A percentile compares a stretch with the other conserved stretches of the same genome.
phyloP scores from a whole-genome alignment of 1,140 invertebrate genomes.

The Listronotus bonariensis region DNA sequence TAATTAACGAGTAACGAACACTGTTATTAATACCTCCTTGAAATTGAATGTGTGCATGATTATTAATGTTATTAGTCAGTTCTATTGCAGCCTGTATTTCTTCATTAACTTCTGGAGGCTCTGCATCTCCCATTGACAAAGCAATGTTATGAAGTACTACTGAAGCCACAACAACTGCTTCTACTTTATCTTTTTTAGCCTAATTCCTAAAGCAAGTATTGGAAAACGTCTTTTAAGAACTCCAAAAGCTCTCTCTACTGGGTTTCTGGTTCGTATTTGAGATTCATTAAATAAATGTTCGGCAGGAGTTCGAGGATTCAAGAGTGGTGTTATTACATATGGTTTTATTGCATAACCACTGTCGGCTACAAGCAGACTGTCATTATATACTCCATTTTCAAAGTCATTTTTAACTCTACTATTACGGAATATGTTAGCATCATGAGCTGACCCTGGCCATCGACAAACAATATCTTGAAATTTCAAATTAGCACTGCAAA shows the following conservation, averaged over 20 bases:
- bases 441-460: conserved; percentile 53
- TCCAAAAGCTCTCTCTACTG: conserved; percentile 49
- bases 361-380: not conserved
- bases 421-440: conserved; percentile 50
- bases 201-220: conserved; percentile 38
- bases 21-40: too few relatives aligned
- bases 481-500: conserved; percentile 42
- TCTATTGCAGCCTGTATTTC: not conserved
- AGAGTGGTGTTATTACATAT: conserved; percentile 40
- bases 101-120: not conserved
- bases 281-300: conserved; percentile 48
- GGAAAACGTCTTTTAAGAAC: conserved; percentile 50
- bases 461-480: conserved; percentile 51
- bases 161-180: too few relatives aligned
- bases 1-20: too few relatives aligned
- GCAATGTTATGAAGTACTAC: too few relatives aligned
- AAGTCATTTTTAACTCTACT: conserved; percentile 15
- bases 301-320: conserved; percentile 35
- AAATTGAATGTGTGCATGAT: too few relatives aligned
- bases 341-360: not conserved
- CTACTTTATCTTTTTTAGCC: too few relatives aligned
- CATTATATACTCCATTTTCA: not conserved
- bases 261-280: conserved; percentile 50
- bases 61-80: too few relatives aligned
- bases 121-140: too few relatives aligned